phyloP scores from a whole-genome alignment of 2,113 vertebrate genomes.

The Tragelaphus buxtoni region DNA sequence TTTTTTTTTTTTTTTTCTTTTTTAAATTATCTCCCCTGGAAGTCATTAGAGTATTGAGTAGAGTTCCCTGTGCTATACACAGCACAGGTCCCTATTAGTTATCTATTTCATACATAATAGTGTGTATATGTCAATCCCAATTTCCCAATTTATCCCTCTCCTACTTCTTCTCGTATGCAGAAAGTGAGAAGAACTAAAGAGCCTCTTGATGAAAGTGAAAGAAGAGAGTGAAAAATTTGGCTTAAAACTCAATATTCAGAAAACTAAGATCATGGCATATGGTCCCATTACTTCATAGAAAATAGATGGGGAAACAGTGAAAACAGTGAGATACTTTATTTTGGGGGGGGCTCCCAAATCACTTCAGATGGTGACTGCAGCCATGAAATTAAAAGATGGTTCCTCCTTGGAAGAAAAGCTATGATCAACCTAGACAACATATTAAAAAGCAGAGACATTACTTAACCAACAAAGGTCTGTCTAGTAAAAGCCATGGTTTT shows the following conservation, averaged over 20 bases:
- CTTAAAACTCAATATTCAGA: neutral
- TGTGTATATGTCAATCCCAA: neutral
- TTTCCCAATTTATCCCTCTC: neutral
- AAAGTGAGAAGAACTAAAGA: neutral
- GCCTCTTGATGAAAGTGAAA: neutral
- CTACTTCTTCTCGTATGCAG: neutral
- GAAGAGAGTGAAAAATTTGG: neutral
- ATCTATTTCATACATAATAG: neutral
- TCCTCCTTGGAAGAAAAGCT: neutral
- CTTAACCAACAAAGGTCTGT: neutral
- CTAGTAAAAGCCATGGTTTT: neutral
- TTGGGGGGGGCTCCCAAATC: neutral
- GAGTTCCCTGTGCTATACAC: neutral
- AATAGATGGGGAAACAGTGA: neutral
- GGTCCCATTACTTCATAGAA: neutral
- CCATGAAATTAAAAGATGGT: too few relatives aligned
- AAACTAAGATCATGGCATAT: neutral
- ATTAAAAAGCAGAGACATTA: neutral
- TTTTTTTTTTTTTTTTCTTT: neutral
- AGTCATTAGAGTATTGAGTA: neutral
- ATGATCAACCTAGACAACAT: neutral
- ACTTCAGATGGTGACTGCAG: neutral
- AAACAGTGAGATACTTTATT: neutral
- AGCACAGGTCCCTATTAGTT: neutral
- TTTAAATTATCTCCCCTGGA: neutral